Conservation (phyloP, 2,113 vertebrate species). For the Dipodomys merriami region DNA sequence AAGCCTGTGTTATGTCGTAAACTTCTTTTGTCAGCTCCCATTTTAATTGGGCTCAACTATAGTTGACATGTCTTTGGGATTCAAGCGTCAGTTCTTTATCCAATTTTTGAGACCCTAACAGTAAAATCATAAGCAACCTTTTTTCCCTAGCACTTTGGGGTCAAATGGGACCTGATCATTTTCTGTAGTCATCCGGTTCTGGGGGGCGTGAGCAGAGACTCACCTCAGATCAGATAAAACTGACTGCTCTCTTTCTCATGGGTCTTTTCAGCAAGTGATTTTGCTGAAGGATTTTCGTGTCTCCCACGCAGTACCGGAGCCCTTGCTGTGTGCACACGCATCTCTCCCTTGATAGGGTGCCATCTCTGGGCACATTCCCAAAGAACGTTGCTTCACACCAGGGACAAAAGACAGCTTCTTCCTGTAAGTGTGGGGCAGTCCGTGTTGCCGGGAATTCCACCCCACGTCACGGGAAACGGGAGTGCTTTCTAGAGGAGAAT, state of each 20-base stretch:
- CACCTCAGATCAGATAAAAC: rapidly evolving
- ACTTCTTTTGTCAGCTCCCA: not conserved
- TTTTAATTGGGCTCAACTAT: not conserved
- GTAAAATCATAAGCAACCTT: not conserved
- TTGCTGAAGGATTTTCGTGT: rapidly evolving
- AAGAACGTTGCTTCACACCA: too few species aligned
- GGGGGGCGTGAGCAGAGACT: not conserved
- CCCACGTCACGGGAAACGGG: not conserved
- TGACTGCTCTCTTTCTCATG: not conserved
- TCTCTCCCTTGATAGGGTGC: not conserved
- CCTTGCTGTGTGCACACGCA: not conserved
- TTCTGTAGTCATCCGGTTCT: not conserved
- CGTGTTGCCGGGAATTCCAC: not conserved
- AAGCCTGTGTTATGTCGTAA: not conserved
- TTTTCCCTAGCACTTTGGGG: not conserved
- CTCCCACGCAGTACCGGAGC: not conserved
- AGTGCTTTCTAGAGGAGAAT: not conserved
- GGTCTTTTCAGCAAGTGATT: not conserved
- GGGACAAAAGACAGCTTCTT: not conserved
- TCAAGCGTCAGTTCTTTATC: not conserved
- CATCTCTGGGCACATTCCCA: too few species aligned
- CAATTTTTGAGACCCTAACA: not conserved
- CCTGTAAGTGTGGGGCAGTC: rapidly evolving
- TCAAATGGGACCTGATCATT: not conserved
- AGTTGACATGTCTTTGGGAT: not conserved